phyloP scores from a whole-genome alignment of 23 tunicate genomes.

The Halocynthia roretzi region DNA sequence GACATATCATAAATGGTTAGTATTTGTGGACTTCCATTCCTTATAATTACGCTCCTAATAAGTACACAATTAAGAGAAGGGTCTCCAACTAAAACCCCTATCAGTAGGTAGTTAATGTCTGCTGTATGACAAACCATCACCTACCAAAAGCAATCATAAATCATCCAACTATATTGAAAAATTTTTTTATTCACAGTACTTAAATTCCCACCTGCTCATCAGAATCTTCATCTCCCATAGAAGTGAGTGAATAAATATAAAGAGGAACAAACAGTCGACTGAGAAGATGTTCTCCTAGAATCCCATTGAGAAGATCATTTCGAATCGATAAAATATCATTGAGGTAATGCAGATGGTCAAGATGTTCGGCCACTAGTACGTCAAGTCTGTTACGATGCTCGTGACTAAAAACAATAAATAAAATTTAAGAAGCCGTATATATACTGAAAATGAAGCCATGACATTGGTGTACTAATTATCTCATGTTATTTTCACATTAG shows the following conservation, averaged over 20 bases:
- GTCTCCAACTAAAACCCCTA: no score
- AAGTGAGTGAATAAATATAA: slow-evolving; percentile 71
- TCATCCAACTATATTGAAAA: neutral
- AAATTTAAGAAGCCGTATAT: neutral
- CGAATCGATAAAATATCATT: slow-evolving; percentile 77
- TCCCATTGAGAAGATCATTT: slow-evolving; percentile 63
- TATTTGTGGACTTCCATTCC: no score
- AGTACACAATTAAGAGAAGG: no score
- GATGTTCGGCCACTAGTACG: slow-evolving; percentile 82
- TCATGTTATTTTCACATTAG: no score
- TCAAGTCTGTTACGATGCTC: slow-evolving; percentile 72
- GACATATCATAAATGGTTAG: no score
- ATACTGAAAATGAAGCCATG: neutral
- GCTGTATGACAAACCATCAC: neutral
- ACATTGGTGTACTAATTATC: neutral
- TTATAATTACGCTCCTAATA: no score
- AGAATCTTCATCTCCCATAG: slow-evolving; percentile 23
- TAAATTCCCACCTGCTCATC: slow-evolving; percentile 1
- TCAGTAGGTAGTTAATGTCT: neutral
- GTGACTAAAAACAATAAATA: slow-evolving; percentile 50
- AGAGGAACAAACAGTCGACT: slow-evolving; percentile 82
- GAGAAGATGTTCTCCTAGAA: slow-evolving; percentile 58
- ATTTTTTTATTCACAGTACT: neutral
- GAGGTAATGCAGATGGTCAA: slow-evolving; percentile 90
- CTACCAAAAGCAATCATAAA: neutral